phyloP scores from a whole-genome alignment of 2,888 invertebrate species.

The Heterodera filipjevi region DNA sequence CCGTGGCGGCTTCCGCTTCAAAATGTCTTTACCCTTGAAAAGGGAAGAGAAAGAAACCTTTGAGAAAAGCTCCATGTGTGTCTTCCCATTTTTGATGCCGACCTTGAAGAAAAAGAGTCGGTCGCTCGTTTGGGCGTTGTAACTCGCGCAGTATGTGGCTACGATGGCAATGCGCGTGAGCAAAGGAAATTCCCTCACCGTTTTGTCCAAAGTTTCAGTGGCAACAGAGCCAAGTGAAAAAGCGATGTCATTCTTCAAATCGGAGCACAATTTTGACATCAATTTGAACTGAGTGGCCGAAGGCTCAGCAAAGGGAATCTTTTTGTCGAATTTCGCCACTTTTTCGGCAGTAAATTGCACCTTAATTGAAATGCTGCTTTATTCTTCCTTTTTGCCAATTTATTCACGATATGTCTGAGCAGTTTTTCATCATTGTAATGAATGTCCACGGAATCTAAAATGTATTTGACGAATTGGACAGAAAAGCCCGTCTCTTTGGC shows the following conservation, averaged over 20 bases:
- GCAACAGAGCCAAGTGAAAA: conserved; percentile 24
- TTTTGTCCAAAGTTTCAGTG: neutral
- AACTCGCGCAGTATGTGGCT: conserved; percentile 40
- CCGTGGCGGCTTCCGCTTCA: conserved; percentile 4
- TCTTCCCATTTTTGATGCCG: neutral
- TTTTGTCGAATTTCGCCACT: conserved; percentile 12
- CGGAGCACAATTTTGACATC: neutral
- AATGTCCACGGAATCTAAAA: conserved; percentile 28
- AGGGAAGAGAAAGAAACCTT: too few relatives aligned
- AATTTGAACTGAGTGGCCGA: neutral
- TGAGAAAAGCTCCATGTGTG: neutral
- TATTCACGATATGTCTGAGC: conserved; percentile 24
- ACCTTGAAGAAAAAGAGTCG: conserved; percentile 32
- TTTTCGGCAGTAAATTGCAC: conserved; percentile 26
- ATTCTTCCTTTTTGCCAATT: neutral
- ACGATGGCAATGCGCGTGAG: conserved; percentile 36
- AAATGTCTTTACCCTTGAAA: conserved; percentile 19
- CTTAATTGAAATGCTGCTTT: conserved; percentile 4
- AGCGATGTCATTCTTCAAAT: conserved; percentile 18
- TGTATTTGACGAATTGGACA: conserved; percentile 23
- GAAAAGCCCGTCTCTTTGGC: conserved; percentile 12
- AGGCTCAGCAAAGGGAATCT: neutral
- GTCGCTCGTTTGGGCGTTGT: conserved; percentile 35
- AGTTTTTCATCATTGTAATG: conserved; percentile 26
- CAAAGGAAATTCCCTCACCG: conserved; percentile 27